Evolutionary conservation across 2,113 vertebrate species (phyloP).

Genomic region (Boulengerochromis microlepis): DNA sequence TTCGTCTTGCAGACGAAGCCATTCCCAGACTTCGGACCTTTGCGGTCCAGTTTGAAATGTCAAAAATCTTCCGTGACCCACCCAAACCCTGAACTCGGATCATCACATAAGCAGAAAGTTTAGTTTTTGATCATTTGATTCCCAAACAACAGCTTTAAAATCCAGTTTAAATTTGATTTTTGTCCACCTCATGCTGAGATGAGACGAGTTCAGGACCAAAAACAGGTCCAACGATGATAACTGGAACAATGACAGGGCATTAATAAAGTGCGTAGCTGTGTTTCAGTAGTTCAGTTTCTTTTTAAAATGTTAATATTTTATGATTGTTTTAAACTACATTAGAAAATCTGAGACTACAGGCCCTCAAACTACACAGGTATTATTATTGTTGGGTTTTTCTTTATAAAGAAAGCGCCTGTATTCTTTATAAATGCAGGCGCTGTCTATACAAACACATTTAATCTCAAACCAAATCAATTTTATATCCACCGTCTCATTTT

Average conservation of each 20-base stretch:
- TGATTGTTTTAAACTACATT: neutral
- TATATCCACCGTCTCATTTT: neutral
- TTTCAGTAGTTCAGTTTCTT: accelerated
- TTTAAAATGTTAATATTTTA: neutral
- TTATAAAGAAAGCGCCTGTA: accelerated
- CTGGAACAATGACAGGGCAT: neutral
- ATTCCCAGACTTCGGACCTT: accelerated
- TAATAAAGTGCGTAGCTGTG: accelerated
- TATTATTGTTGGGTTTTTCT: accelerated
- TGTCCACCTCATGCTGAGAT: accelerated
- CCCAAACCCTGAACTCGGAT: neutral
- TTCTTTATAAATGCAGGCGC: neutral
- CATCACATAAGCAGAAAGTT: neutral
- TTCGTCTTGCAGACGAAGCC: neutral
- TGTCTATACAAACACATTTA: neutral
- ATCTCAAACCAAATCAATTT: neutral
- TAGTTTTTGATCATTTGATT: neutral
- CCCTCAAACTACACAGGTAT: neutral
- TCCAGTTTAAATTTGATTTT: neutral
- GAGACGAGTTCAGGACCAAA: neutral
- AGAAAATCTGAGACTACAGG: neutral
- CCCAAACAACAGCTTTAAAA: neutral
- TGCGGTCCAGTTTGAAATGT: neutral
- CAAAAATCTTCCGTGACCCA: neutral
- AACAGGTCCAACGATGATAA: accelerated